Evolutionary conservation across 23 tunicate species (phyloP), one percentile per base, ranked within the genome.

Genomic region (Botrylloides violaceus): DNA sequence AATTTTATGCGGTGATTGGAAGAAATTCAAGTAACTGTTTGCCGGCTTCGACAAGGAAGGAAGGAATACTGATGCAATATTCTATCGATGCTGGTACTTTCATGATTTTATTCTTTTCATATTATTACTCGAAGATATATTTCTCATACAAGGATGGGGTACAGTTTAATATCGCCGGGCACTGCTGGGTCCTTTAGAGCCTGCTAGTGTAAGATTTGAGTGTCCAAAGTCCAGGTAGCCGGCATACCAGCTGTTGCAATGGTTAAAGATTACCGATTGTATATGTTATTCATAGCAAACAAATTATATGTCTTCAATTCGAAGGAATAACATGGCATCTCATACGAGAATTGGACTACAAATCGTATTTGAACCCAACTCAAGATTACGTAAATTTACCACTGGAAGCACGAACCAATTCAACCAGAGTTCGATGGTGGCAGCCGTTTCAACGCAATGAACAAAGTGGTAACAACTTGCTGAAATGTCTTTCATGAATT

Each of bases 351-450:
- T 80, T 90, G 0, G 90, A 83, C 29, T 75, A 73, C 39, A 29
- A 34, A 3, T 90, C 85, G 1, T 90, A 72, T 59, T 26, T 28
- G 22, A 50, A 31, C 19, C 19, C 63, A 23, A 55, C 39, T 12
- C 72, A 70, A 1, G 85, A 90, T 66, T 90, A 83, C 70, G 48
- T 90, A 43, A 57, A 22, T 4, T 36, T 90, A 1, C 97, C 97
- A 4, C 56, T 78, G 32, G 74, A 75, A 9, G 85, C 97, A 1
- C 68, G 73, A n/a, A 83, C 90, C 18, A 83, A 79, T 28, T 36
- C 79, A 22, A 90, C 97, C 15, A 33, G 75, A 60, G 3, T 90
- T 5, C 39, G 88, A 66, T 83, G 85, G 89, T 90, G 97, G 97
- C 97, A 90, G 74, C 90, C 97, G 19, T 83, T 76, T 50, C 33